These are phyloP conservation scores for Ichneumoninae sp. DNA, from an alignment of 2,888 invertebrate genomes.

Conservation along the genomic window DNA sequence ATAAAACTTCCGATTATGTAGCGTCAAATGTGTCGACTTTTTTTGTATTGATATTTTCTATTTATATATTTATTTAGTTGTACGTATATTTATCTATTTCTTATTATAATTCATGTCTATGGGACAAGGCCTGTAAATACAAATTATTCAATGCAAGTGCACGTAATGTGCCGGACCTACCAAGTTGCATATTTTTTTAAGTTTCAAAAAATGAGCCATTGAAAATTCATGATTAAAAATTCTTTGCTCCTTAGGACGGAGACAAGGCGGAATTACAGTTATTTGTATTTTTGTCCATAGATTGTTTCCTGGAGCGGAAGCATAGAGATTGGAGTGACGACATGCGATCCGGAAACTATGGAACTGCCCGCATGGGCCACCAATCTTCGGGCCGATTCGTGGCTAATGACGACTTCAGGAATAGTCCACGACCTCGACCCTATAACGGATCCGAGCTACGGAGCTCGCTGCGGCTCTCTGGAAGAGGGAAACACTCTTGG, in stretches of 20 bases:
- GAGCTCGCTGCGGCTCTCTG: conserved; percentile 92
- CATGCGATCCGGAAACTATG: conserved; percentile 88
- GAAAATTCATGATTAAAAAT: not conserved
- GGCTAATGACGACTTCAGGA: conserved; percentile 96
- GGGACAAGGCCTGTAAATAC: too few relatives aligned
- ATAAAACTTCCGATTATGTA: too few relatives aligned
- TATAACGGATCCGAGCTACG: conserved; percentile 92
- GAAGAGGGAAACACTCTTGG: conserved; percentile 94
- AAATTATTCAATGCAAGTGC: too few relatives aligned
- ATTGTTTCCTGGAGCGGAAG: conserved; percentile 92
- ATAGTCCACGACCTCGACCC: conserved; percentile 94
- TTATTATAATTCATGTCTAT: too few relatives aligned
- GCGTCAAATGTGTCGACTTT: too few relatives aligned
- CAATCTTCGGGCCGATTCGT: conserved; percentile 92
- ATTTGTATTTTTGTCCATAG: conserved; percentile 83
- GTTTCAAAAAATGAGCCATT: too few relatives aligned
- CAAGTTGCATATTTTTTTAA: too few relatives aligned
- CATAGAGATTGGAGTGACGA: conserved; percentile 91
- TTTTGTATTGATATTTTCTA: too few relatives aligned
- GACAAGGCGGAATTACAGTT: not conserved
- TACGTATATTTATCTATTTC: too few relatives aligned
- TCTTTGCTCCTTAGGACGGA: not conserved
- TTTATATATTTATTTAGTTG: too few relatives aligned
- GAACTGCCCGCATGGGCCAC: conserved; percentile 91
- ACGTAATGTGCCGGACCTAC: too few relatives aligned